phyloP scores from a whole-genome alignment of 2,888 invertebrate genomes.

The Brachyptera risi region DNA sequence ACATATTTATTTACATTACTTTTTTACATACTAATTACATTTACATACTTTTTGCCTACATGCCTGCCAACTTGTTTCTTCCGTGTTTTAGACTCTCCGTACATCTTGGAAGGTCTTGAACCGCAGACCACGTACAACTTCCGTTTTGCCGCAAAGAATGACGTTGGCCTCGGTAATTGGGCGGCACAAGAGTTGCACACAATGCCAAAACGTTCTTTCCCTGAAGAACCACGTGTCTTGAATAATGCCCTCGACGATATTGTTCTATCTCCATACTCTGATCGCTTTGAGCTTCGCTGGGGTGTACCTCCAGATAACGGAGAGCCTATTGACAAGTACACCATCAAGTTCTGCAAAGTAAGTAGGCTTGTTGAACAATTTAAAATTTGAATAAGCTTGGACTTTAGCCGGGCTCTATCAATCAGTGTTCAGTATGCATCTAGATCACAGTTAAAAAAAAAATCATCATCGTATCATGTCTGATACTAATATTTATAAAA shows the following conservation, averaged over 20 bases:
- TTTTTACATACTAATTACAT: too few relatives aligned
- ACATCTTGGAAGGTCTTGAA: conserved; percentile 72
- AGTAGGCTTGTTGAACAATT: too few relatives aligned
- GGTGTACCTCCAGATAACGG: conserved; percentile 84
- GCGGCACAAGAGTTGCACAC: conserved; percentile 58
- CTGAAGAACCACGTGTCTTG: conserved; percentile 66
- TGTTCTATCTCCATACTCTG: conserved; percentile 61
- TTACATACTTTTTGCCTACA: too few relatives aligned
- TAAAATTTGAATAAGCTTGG: too few relatives aligned
- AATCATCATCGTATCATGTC: too few relatives aligned
- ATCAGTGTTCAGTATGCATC: too few relatives aligned
- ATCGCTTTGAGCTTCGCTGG: conserved; percentile 80
- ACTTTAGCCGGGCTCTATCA: too few relatives aligned
- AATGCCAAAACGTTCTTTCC: conserved; percentile 72
- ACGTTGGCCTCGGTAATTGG: conserved; percentile 77
- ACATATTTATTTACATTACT: too few relatives aligned
- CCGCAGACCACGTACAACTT: conserved; percentile 77
- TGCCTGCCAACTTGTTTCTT: too few relatives aligned
- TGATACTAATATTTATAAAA: too few relatives aligned
- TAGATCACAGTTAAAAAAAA: too few relatives aligned
- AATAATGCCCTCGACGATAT: conserved; percentile 48
- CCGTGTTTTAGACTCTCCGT: conserved; percentile 58
- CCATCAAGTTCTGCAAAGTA: conserved; percentile 76
- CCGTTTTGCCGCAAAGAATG: conserved; percentile 79
- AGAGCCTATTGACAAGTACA: conserved; percentile 79